Percentiles rank a stretch among this genome's conserved stretches.
These are phyloP conservation scores for Temnopleurus reevesii DNA, from an alignment of 53 echinoderm and acorn worm genomes.

Conservation along the genomic window DNA sequence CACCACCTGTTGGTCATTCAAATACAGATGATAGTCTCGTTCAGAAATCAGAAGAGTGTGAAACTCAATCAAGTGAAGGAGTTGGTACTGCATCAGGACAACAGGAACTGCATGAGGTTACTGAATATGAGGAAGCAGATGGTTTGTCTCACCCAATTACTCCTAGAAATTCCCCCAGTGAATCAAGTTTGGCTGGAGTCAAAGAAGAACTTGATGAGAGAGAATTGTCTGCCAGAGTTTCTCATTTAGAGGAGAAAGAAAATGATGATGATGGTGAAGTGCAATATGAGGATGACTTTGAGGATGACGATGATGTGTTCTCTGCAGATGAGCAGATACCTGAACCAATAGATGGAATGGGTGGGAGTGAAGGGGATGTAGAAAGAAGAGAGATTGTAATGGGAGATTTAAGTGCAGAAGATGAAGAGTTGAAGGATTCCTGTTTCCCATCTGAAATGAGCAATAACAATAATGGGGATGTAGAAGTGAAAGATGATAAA, in stretches of 20 bases:
- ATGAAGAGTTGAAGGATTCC: conserved; percentile 23
- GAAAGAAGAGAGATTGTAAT: neutral
- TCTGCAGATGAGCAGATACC: neutral
- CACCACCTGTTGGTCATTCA: neutral
- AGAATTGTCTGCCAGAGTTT: conserved; percentile 44
- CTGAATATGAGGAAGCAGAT: conserved; percentile 2
- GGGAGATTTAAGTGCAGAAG: neutral
- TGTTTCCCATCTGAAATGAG: neutral
- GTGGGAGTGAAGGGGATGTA: conserved; percentile 36
- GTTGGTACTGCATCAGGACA: neutral
- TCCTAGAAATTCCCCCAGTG: conserved; percentile 47
- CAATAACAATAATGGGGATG: neutral
- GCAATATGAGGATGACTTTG: conserved; percentile 31
- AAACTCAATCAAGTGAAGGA: neutral
- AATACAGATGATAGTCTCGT: neutral
- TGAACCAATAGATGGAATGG: neutral
- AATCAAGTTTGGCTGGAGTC: conserved; percentile 20
- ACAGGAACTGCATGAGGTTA: neutral
- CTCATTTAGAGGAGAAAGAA: conserved; percentile 16
- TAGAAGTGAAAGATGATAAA: neutral
- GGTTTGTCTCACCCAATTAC: conserved; percentile 24
- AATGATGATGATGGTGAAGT: neutral
- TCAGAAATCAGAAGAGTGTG: neutral
- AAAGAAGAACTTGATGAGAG: neutral
- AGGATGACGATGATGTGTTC: conserved; percentile 36